phyloP scores from a whole-genome alignment of 1,140 invertebrate genomes.

The Eumaeus atala region DNA sequence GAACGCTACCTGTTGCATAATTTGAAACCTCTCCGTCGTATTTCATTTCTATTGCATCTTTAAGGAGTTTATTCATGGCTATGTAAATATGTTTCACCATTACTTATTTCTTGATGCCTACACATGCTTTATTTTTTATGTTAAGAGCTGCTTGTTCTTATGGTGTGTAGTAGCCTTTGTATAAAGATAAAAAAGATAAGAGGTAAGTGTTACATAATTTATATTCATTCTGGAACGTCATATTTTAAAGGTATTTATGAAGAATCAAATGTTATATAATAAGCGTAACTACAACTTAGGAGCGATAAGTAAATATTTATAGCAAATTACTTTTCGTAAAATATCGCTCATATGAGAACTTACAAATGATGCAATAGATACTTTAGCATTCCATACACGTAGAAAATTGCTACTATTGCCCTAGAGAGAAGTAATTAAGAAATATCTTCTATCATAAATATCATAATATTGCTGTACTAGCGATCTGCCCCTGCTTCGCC shows the following conservation, averaged over 20 bases:
- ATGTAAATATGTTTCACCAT: background rate
- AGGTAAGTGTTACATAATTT: background rate
- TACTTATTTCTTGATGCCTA: background rate
- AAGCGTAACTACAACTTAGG: background rate
- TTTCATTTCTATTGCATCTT: background rate
- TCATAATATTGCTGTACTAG: too few species aligned
- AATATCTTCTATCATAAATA: too few species aligned
- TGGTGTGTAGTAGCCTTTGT: too few species aligned
- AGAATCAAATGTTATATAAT: background rate
- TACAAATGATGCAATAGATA: too few species aligned
- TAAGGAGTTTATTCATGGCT: conserved; percentile 1
- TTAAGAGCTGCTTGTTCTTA: too few species aligned
- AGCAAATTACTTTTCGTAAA: too few species aligned
- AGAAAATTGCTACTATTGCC: too few species aligned
- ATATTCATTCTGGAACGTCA: background rate
- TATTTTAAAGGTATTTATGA: background rate
- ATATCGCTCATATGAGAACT: background rate
- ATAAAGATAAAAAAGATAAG: too few species aligned
- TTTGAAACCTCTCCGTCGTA: background rate
- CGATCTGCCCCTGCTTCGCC: too few species aligned
- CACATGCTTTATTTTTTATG: background rate
- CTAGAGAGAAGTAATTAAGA: too few species aligned
- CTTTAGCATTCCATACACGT: too few species aligned
- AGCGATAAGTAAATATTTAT: background rate
- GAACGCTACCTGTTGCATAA: background rate